Evolutionary conservation across 2,888 invertebrate species (phyloP), one percentile per base, ranked within the genome.

Genomic region (Pantelozetes paolii): DNA sequence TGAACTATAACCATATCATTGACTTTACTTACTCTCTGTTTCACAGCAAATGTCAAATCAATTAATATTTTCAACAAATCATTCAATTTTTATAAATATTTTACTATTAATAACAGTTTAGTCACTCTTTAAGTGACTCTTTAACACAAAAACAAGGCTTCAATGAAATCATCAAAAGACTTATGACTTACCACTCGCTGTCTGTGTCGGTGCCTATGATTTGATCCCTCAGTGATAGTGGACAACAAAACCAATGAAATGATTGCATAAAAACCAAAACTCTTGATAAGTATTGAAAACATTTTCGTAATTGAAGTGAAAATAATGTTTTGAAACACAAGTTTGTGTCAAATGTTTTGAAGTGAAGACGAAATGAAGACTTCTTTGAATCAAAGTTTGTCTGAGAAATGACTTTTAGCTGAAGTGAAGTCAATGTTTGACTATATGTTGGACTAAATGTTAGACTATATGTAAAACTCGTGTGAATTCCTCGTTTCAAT

Each of bases 1-100:
- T 57, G 71, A 45, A 74, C 71, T 2, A 74, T 54, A 20, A 74
- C 36, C 71, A 71, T 74, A 6, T 30, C 71, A 45, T 74, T 74
- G 36, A 64, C 18, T 54, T 62, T 40, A 50, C 48, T 64, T 20
- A 70, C 71, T n/a, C 32, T 71, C 74, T 74, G 23, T 67, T 67
- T 6, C 36, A 36, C 11, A 8, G 36, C 5, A 36, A 48, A n/a
- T n/a, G n/a, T n/a, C n/a, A n/a, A n/a, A n/a, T n/a, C n/a, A n/a
- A n/a, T n/a, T n/a, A n/a, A n/a, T n/a, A n/a, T n/a, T n/a, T n/a
- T n/a, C 3, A 15, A 9, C 48, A 48, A 48, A 48, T 20, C 5
- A 48, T 48, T 9, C 20, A 48, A n/a, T 8, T 8, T 8, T 36
- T 36, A 36, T 36, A 36, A 36, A 36, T 36, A 5, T 36, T 36